Conservation (phyloP, 2,113 vertebrate species). For the Pao palembangensis region DNA sequence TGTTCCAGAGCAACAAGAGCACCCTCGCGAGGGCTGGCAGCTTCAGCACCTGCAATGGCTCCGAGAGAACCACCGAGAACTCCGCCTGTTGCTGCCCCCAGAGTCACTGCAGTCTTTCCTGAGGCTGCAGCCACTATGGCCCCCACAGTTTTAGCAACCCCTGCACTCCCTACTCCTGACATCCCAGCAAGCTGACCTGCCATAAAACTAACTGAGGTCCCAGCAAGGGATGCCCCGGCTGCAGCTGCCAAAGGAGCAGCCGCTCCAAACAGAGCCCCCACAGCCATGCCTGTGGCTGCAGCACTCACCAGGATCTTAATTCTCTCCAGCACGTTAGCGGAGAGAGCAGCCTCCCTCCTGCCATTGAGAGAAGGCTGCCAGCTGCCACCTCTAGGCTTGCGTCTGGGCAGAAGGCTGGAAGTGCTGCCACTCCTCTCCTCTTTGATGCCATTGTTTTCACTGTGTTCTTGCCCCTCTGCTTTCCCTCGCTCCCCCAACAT, state of each 20-base stretch:
- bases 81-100: constrained; percentile 66
- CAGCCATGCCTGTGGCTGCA: constrained; percentile 65
- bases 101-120: constrained; percentile 53
- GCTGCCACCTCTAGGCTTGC: background rate
- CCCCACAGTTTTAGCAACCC: too few relatives aligned
- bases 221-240: constrained; percentile 60
- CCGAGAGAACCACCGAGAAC: constrained; percentile 69
- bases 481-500: constrained; percentile 47
- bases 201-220: constrained; percentile 55
- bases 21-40: constrained; percentile 53
- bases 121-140: too few relatives aligned
- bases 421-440: constrained; percentile 30
- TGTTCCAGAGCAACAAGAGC: constrained; percentile 60
- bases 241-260: constrained; percentile 68
- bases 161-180: too few relatives aligned
- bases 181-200: too few relatives aligned
- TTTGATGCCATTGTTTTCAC: too few relatives aligned
- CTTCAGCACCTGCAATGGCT: constrained; percentile 53
- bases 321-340: constrained; percentile 62
- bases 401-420: constrained; percentile 31
- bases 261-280: constrained; percentile 67
- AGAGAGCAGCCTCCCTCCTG: constrained; percentile 62
- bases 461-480: constrained; percentile 17
- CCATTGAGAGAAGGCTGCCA: constrained; percentile 22
- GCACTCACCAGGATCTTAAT: constrained; percentile 68